Percentiles rank a stretch among this genome's conserved stretches.
phyloP scores from a whole-genome alignment of 2,113 vertebrate genomes.

The Cygnus buccinator region DNA sequence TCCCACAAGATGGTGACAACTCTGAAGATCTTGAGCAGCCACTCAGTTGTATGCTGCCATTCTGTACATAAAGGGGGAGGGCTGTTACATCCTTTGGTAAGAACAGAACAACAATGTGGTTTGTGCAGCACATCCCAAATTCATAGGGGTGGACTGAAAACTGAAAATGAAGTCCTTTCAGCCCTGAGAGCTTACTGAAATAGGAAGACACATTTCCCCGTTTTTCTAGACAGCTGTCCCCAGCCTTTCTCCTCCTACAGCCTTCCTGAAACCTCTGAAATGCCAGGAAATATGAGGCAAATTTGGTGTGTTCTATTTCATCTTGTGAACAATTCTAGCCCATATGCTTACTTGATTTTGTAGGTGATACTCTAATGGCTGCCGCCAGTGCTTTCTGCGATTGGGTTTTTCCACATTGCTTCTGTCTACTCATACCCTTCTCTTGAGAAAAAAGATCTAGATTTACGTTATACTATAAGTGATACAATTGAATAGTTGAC shows the following conservation, averaged over 20 bases:
- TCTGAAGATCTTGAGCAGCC: background rate
- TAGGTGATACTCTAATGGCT: background rate
- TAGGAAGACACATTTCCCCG: background rate
- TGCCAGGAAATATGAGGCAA: rapidly evolving
- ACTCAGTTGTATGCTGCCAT: background rate
- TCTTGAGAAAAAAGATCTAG: background rate
- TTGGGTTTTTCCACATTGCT: background rate
- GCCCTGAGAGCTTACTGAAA: background rate
- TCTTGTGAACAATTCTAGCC: background rate
- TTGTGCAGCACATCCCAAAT: background rate
- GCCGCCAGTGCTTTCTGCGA: background rate
- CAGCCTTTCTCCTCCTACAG: background rate
- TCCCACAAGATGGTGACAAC: background rate
- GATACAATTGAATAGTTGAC: background rate
- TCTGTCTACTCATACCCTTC: background rate
- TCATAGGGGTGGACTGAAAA: background rate
- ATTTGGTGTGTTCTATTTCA: background rate
- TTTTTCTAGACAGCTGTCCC: background rate
- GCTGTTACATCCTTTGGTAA: background rate
- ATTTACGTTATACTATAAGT: background rate
- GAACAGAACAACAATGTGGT: background rate
- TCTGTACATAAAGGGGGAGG: background rate
- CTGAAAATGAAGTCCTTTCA: background rate
- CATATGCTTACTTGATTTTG: background rate
- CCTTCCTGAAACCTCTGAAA: background rate